Evolutionary conservation across 2,113 vertebrate species (phyloP).

Genomic region (Podiceps cristatus): DNA sequence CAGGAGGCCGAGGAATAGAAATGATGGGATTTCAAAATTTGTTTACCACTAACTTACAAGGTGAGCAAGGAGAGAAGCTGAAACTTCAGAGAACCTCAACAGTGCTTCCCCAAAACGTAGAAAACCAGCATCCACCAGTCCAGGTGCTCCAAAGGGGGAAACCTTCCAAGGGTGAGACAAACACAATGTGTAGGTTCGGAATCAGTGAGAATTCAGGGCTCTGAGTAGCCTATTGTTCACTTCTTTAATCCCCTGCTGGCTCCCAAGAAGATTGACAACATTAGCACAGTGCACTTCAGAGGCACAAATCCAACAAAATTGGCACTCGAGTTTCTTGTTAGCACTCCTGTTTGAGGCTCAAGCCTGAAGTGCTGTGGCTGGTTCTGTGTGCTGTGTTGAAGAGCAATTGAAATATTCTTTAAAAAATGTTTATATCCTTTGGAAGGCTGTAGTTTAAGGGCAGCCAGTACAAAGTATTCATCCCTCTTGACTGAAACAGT

Average conservation of each 20-base stretch:
- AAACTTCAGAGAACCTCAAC: neutral
- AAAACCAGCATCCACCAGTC: neutral
- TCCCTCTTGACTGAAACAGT: slow-evolving; percentile 31
- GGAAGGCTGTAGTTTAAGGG: slow-evolving; percentile 23
- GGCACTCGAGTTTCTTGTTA: slow-evolving; percentile 55
- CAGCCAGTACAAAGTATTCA: neutral
- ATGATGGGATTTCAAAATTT: neutral
- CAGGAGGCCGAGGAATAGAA: neutral
- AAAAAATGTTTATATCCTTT: neutral
- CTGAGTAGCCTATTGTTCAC: slow-evolving; percentile 28
- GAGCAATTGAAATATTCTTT: slow-evolving; percentile 6
- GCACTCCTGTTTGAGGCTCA: neutral
- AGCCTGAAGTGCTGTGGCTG: slow-evolving; percentile 17
- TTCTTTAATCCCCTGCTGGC: slow-evolving; percentile 32
- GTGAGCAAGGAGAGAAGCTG: neutral
- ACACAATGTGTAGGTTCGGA: neutral
- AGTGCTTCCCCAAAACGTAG: neutral
- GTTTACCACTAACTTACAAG: neutral
- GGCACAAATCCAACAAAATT: slow-evolving; percentile 52
- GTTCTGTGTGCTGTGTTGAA: neutral
- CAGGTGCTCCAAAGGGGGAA: neutral
- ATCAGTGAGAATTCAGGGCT: neutral
- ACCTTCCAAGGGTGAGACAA: neutral
- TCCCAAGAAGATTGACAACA: slow-evolving; percentile 27
- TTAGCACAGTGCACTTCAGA: slow-evolving; percentile 33